Base-by-base conservation (phyloP, 2,888 invertebrate species). In the Sarcophaga subvicina region DNA sequence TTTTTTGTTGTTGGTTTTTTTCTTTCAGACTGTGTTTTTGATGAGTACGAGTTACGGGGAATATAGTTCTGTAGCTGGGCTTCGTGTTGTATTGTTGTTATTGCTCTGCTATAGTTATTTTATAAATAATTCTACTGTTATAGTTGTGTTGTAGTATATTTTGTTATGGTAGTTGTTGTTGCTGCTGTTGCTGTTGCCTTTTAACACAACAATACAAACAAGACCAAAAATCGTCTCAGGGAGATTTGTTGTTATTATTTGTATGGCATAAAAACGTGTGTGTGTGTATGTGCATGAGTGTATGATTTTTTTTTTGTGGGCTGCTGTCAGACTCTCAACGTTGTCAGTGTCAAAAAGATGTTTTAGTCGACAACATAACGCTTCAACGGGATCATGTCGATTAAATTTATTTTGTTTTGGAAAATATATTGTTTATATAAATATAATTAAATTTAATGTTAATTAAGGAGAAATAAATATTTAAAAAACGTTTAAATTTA, bases 301-400 rank as follows among this genome's bases (percentile, higher is more conserved):
- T 10, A 37, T 62, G 64, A 62, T 37, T 67, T 67, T 69, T 82
- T 83, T 84, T 87, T 83, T 87, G 79, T 81, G 76, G 71, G 75
- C 76, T 91, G 90, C 89, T 91, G 91, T 91, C 91, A 91, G 91
- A 60, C 92, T 92, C 91, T 91, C 91, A 90, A 91, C 91, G 91
- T 90, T 92, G 93, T 93, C 92, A 93, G 93, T 92, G 93, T 92
- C 93, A 93, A 93, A 93, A 92, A 92, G 92, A 93, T 92, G 91
- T 92, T 93, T 93, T 92, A 92, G 93, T 93, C 92, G 93, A 92
- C 91, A 91, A 92, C 92, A 92, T 91, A 91, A 92, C 91, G 92
- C 91, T 92, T 91, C 91, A 91, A 92, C 91, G 92, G 89, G 90
- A 92, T 92, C 92, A 92, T 93, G 93, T 93, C 90, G 91, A 86